These are phyloP conservation scores for Microctonus hyperodae DNA, from an alignment of 2,888 invertebrate genomes.

Conservation along the genomic window DNA sequence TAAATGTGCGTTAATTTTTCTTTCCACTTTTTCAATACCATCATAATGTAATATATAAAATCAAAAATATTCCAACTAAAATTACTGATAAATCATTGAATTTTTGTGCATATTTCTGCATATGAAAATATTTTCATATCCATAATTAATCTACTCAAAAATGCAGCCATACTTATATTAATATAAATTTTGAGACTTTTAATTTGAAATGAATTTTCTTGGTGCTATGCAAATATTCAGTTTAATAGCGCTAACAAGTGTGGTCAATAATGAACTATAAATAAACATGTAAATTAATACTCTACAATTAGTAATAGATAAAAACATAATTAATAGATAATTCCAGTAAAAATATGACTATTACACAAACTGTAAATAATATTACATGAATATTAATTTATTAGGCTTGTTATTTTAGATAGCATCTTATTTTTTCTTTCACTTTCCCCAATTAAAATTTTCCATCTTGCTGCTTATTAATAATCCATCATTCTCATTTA, in stretches of 20 bases:
- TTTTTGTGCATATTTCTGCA: slow-evolving; percentile 8
- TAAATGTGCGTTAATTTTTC: slow-evolving; percentile 9
- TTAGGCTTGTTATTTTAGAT: background rate
- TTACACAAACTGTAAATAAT: background rate
- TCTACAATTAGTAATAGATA: too few species aligned
- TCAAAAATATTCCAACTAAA: slow-evolving; percentile 7
- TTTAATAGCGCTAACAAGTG: too few species aligned
- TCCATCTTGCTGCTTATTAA: slow-evolving; percentile 33
- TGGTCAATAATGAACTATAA: too few species aligned
- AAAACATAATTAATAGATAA: too few species aligned
- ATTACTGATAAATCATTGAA: slow-evolving; percentile 16
- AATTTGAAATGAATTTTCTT: too few species aligned
- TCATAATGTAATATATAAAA: background rate
- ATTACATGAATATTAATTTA: background rate
- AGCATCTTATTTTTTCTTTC: too few species aligned
- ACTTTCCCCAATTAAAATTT: slow-evolving; percentile 19
- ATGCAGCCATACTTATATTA: too few species aligned
- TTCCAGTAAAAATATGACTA: too few species aligned
- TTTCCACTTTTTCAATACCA: slow-evolving; percentile 12
- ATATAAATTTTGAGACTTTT: too few species aligned
- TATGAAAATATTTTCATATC: background rate
- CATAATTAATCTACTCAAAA: background rate
- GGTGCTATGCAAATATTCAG: too few species aligned
- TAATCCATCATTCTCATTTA: slow-evolving; percentile 15
- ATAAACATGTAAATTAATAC: too few species aligned